Percentiles rank a stretch among this genome's conserved stretches.
These are phyloP conservation scores for Bombus confusus DNA, from an alignment of 1,140 invertebrate species.

Conservation along the genomic window DNA sequence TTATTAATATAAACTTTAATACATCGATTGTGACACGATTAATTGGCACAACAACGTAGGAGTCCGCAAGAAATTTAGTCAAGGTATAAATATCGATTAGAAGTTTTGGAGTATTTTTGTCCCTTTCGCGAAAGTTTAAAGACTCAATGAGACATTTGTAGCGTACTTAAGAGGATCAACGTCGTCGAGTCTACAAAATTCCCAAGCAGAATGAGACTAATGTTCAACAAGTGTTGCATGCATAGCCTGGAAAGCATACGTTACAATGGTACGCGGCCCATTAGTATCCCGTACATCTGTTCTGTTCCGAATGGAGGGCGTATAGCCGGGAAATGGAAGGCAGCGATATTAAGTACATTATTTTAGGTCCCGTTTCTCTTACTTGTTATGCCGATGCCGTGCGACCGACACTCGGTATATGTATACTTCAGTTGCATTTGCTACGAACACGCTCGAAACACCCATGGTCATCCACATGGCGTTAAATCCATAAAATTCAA, in stretches of 20 bases:
- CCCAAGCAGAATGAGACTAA: background rate
- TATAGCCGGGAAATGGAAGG: background rate
- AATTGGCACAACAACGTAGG: background rate
- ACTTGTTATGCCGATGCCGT: slow-evolving; percentile 5
- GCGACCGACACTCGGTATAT: background rate
- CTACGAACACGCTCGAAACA: background rate
- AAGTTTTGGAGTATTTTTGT: background rate
- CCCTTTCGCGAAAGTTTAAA: background rate
- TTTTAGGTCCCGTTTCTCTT: slow-evolving; percentile 38
- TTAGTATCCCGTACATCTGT: slow-evolving; percentile 24
- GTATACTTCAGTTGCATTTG: slow-evolving; percentile 3
- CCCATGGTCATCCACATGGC: background rate
- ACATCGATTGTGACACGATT: background rate
- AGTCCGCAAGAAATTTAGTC: background rate
- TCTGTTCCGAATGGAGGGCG: background rate
- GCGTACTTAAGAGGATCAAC: background rate
- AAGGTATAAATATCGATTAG: background rate
- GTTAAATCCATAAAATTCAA: slow-evolving; percentile 39
- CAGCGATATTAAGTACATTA: slow-evolving; percentile 39
- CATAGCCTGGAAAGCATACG: slow-evolving; percentile 5
- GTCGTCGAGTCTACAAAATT: background rate
- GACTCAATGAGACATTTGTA: background rate
- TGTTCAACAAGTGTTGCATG: slow-evolving; percentile 30
- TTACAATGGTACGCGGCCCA: slow-evolving; percentile 14
- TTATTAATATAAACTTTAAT: background rate